Percentiles rank a stretch among this genome's conserved stretches.
These are phyloP conservation scores for Hyppa rectilinea DNA, from an alignment of 2,888 invertebrate species.

Conservation along the genomic window DNA sequence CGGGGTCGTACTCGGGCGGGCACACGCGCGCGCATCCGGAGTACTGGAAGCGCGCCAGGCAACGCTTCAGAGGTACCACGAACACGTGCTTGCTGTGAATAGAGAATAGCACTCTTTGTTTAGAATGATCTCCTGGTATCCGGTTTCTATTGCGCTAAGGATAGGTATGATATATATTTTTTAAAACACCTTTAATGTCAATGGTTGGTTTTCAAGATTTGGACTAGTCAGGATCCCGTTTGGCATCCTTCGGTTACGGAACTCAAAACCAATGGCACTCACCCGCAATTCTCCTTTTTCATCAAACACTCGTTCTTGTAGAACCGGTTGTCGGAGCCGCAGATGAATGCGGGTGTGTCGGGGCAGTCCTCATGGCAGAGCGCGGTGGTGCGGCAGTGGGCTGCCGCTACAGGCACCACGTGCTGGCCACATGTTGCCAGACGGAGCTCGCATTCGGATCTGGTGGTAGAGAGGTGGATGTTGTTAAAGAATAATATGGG, in stretches of 20 bases:
- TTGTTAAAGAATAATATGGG: too few relatives aligned
- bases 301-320: constrained; percentile 97
- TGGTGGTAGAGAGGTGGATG: constrained; percentile 73
- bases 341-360: constrained; percentile 94
- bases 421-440: constrained; percentile 96
- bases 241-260: too few relatives aligned
- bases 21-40: constrained; percentile 97
- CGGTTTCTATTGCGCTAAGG: background rate
- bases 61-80: constrained; percentile 97
- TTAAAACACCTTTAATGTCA: too few relatives aligned
- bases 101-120: constrained; percentile 47
- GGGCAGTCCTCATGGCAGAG: constrained; percentile 94
- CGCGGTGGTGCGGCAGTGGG: constrained; percentile 96
- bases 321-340: constrained; percentile 97
- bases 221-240: too few relatives aligned
- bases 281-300: constrained; percentile 97
- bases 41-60: constrained; percentile 96
- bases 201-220: too few relatives aligned
- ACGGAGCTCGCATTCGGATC: constrained; percentile 96
- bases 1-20: constrained; percentile 96
- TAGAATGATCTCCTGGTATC: constrained; percentile 57
- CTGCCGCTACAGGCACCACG: constrained; percentile 95
- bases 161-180: too few relatives aligned
- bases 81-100: constrained; percentile 95
- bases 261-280: constrained; percentile 59